These are phyloP conservation scores for Phaedon cochleariae DNA, from an alignment of 2,888 invertebrate genomes.

Conservation along the genomic window DNA sequence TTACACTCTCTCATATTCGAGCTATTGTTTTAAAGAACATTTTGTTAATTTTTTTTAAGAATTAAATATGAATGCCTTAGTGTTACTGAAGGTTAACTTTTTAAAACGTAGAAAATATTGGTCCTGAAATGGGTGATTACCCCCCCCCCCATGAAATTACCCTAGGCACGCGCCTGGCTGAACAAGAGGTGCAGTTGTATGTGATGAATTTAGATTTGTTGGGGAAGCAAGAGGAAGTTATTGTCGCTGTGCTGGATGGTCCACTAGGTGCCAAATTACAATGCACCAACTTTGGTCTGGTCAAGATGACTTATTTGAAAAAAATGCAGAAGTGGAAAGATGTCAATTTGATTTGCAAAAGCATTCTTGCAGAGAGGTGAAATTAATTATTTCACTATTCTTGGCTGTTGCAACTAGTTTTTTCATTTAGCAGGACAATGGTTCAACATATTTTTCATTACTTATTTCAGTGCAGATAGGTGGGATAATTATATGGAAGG, in stretches of 20 bases:
- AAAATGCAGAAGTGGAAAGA: slow-evolving; percentile 79
- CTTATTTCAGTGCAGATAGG: slow-evolving; percentile 69
- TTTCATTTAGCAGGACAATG: not conserved
- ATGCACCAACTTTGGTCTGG: slow-evolving; percentile 73
- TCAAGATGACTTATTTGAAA: slow-evolving; percentile 77
- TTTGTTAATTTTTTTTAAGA: no score
- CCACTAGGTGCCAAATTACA: slow-evolving; percentile 75
- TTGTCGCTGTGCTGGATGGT: slow-evolving; percentile 80
- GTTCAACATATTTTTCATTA: not conserved
- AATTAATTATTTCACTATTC: slow-evolving; percentile 39
- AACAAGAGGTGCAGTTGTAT: slow-evolving; percentile 92
- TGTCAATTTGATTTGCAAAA: slow-evolving; percentile 77
- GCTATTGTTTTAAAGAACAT: no score
- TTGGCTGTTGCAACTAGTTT: no score
- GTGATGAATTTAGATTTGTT: slow-evolving; percentile 85
- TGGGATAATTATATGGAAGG: slow-evolving; percentile 79
- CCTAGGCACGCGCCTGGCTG: no score
- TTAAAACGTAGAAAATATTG: no score
- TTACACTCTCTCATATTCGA: no score
- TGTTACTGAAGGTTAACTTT: no score
- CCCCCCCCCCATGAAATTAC: no score
- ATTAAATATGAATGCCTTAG: no score
- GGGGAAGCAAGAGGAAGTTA: slow-evolving; percentile 84
- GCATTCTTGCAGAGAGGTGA: slow-evolving; percentile 78
- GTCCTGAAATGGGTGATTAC: no score